Conservation (phyloP, 2,797 vertebrate species). For the Sylvilagus floridanus region DNA sequence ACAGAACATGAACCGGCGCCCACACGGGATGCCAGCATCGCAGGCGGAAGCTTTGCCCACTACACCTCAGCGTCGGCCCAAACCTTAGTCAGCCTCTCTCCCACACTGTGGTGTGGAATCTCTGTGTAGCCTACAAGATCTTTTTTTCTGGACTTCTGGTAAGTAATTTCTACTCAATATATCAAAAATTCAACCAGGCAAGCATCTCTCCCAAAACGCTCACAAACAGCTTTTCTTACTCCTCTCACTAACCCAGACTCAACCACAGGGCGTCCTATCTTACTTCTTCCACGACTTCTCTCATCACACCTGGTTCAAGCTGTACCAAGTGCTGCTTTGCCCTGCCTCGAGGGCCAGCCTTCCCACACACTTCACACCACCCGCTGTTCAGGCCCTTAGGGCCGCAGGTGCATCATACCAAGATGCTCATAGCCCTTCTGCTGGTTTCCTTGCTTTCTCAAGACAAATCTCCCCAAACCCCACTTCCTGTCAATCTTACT, state of each 20-base stretch:
- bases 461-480: background rate
- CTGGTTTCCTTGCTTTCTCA: background rate
- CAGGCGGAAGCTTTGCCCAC: too few relatives aligned
- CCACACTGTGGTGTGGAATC: background rate
- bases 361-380: too few relatives aligned
- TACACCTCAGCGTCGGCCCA: background rate
- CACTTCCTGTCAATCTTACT: background rate
- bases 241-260: background rate
- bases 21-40: too few relatives aligned
- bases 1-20: too few relatives aligned
- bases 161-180: background rate
- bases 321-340: background rate
- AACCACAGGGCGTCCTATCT: background rate
- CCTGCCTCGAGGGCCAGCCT: too few relatives aligned
- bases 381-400: background rate
- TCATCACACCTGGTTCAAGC: background rate
- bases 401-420: background rate
- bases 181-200: background rate
- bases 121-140: background rate
- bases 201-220: background rate
- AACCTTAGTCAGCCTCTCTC: background rate
- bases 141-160: background rate
- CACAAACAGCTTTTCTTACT: background rate
- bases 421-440: background rate
- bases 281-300: background rate